Percentiles rank a stretch among this genome's conserved stretches.
Conservation (phyloP, 2,113 vertebrate genomes). For the Dendropsophus ebraccatus region DNA sequence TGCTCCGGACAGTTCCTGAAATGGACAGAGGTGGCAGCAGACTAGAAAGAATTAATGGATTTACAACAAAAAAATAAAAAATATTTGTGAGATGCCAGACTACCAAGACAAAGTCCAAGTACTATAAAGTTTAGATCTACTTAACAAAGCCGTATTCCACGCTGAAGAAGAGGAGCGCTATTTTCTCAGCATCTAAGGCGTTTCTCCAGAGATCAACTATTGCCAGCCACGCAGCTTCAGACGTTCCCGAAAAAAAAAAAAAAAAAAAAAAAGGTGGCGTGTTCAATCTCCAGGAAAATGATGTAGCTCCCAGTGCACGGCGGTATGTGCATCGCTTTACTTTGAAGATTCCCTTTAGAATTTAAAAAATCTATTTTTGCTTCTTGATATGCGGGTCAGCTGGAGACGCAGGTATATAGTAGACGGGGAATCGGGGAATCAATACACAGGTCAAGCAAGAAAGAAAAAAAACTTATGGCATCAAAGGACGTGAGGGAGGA, state of each 20-base stretch:
- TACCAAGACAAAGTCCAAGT: no score
- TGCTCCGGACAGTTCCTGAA: no score
- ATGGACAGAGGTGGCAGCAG: no score
- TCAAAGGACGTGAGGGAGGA: background rate
- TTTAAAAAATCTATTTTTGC: constrained; percentile 31
- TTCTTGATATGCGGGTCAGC: constrained; percentile 42
- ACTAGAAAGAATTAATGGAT: no score
- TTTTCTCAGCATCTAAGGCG: background rate
- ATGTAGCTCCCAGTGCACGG: background rate
- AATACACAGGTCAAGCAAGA: constrained; percentile 8
- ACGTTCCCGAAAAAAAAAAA: background rate
- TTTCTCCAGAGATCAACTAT: constrained; percentile 21
- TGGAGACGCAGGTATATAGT: constrained; percentile 13
- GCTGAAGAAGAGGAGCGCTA: background rate
- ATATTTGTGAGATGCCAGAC: no score
- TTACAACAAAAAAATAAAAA: no score
- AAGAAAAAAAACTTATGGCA: background rate
- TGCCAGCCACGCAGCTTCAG: constrained; percentile 10
- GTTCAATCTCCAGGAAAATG: constrained; percentile 13
- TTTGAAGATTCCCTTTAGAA: constrained; percentile 47
- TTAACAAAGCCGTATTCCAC: background rate
- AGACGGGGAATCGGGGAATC: background rate
- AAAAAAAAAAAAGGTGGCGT: background rate
- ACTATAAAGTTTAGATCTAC: background rate
- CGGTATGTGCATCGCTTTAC: constrained; percentile 17